phyloP scores from a whole-genome alignment of 2,888 invertebrate genomes.

The Lomographa bimaculata region DNA sequence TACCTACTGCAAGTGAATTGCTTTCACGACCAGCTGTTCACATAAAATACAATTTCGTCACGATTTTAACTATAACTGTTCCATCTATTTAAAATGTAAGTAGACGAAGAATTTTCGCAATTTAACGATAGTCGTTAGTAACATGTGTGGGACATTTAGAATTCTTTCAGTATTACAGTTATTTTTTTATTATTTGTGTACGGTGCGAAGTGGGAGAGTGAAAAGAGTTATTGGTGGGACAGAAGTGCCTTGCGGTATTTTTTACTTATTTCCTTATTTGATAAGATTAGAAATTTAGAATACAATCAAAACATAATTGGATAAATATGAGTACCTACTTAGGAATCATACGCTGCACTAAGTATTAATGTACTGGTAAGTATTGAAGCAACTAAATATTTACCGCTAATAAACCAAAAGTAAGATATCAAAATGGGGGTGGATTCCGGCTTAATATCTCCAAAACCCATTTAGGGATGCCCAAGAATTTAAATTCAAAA shows the following conservation, averaged over 20 bases:
- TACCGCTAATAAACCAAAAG: too few species aligned
- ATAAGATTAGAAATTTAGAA: too few species aligned
- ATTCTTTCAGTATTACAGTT: conserved; percentile 32
- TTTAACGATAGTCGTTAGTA: conserved; percentile 25
- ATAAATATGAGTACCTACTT: too few species aligned
- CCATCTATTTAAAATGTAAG: conserved; percentile 35
- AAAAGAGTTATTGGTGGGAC: conserved; percentile 65
- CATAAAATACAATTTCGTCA: conserved; percentile 45
- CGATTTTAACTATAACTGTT: conserved; percentile 41
- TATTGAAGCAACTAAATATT: too few species aligned
- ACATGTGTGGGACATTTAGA: conserved; percentile 19
- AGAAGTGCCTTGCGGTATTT: conserved; percentile 63
- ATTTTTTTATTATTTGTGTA: conserved; percentile 30
- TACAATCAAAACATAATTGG: too few species aligned
- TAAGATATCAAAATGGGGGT: too few species aligned
- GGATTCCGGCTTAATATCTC: too few species aligned
- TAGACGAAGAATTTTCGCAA: conserved; percentile 24
- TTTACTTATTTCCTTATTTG: not conserved
- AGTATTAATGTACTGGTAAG: too few species aligned
- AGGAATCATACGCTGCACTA: too few species aligned
- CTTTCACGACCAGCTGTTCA: conserved; percentile 40
- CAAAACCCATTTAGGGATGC: too few species aligned
- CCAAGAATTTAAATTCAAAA: too few species aligned
- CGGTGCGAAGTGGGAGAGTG: conserved; percentile 49
- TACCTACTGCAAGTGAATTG: conserved; percentile 5